phyloP scores from a whole-genome alignment of 2,797 vertebrate genomes.

The Acridotheres tristis region DNA sequence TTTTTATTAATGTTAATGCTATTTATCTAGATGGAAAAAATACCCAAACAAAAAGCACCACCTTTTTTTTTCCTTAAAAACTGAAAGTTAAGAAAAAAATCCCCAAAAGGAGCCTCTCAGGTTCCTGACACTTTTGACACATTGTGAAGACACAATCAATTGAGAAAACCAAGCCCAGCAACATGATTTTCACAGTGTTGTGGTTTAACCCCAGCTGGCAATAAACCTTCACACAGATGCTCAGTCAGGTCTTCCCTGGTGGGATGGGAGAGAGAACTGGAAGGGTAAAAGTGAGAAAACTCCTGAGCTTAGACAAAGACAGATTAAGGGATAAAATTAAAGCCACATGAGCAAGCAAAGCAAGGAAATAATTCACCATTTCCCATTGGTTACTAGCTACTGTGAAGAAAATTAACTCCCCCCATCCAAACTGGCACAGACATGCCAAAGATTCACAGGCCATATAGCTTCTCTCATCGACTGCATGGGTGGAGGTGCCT shows the following conservation, averaged over 20 bases:
- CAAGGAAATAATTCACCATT: neutral
- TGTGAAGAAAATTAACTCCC: neutral
- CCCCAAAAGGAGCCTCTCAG: neutral
- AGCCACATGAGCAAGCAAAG: neutral
- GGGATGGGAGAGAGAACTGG: neutral
- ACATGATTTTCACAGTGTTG: neutral
- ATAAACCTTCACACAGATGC: neutral
- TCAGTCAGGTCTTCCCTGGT: neutral
- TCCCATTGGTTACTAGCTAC: neutral
- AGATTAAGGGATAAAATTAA: neutral
- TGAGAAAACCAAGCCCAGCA: neutral
- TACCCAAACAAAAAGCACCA: accelerated
- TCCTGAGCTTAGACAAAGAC: neutral
- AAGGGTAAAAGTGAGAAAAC: neutral
- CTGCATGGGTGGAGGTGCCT: accelerated
- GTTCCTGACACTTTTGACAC: neutral
- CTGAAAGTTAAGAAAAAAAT: neutral
- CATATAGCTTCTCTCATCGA: neutral
- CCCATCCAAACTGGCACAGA: neutral
- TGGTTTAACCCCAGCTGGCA: neutral
- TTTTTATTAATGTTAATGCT: neutral
- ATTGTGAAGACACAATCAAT: neutral
- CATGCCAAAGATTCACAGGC: neutral
- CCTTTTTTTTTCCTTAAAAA: neutral
- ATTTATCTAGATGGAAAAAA: neutral